phyloP scores from a whole-genome alignment of 1,140 invertebrate genomes.

The Cydia splendana region DNA sequence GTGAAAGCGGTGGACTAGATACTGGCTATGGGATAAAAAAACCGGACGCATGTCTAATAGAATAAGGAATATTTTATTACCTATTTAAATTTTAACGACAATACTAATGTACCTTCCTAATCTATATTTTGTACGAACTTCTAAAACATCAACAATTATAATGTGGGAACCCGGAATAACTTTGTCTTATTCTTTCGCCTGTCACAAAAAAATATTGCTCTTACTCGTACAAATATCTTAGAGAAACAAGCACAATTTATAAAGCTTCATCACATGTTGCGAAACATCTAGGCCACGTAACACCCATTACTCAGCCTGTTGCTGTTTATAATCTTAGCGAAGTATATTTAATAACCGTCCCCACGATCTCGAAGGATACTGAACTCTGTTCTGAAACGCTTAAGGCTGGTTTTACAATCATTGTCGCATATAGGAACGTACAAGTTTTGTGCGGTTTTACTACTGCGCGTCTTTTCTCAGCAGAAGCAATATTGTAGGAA shows the following conservation, averaged over 20 bases:
- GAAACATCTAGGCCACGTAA: conserved; percentile 2
- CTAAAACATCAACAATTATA: not conserved
- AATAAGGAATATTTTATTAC: too few relatives aligned
- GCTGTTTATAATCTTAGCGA: conserved; percentile 2
- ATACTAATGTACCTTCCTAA: not conserved
- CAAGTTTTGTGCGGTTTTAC: conserved; percentile 4
- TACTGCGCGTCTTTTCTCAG: not conserved
- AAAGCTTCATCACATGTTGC: not conserved
- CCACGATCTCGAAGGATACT: not conserved
- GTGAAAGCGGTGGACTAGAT: too few relatives aligned
- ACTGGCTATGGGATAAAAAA: too few relatives aligned
- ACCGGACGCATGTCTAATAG: too few relatives aligned
- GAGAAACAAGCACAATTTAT: not conserved
- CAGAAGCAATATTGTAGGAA: not conserved
- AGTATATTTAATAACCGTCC: conserved; percentile 11
- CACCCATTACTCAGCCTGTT: conserved; percentile 4
- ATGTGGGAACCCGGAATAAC: not conserved
- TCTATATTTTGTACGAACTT: not conserved
- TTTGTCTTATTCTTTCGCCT: too few relatives aligned
- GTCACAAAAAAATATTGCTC: not conserved
- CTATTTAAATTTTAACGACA: too few relatives aligned
- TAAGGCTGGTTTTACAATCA: not conserved
- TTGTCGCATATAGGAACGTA: not conserved
- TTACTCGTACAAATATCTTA: not conserved
- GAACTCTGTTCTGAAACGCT: not conserved